These are phyloP conservation scores for Campoletis raptor DNA, from an alignment of 2,888 invertebrate genomes.

Conservation along the genomic window DNA sequence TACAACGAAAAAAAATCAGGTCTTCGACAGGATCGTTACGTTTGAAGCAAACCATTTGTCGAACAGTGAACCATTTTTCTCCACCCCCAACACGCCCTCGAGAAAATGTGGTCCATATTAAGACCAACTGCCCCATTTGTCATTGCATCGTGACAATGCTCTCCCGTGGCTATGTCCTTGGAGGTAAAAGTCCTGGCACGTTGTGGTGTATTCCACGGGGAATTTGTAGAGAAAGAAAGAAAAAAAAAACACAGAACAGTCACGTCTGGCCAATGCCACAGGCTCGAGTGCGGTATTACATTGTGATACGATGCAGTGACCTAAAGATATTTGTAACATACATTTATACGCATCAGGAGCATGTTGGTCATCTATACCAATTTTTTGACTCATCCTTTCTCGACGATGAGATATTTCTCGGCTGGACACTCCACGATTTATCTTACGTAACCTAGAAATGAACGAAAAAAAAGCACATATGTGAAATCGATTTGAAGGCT, in stretches of 20 bases:
- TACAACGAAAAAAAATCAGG: conserved; percentile 1
- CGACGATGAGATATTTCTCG: conserved; percentile 59
- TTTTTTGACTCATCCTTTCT: conserved; percentile 51
- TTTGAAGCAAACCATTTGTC: background rate
- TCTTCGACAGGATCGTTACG: background rate
- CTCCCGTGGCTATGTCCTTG: conserved; percentile 18
- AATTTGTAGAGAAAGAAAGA: conserved; percentile 26
- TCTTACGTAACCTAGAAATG: conserved; percentile 60
- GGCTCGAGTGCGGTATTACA: conserved; percentile 63
- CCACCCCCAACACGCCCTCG: conserved; percentile 3
- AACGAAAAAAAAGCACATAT: conserved; percentile 1
- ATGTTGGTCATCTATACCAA: conserved; percentile 72
- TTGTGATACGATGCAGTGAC: conserved; percentile 51
- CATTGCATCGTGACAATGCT: conserved; percentile 46
- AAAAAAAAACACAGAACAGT: conserved; percentile 31
- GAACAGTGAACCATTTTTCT: conserved; percentile 16
- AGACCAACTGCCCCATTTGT: conserved; percentile 28
- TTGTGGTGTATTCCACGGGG: conserved; percentile 37
- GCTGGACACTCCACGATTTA: conserved; percentile 60
- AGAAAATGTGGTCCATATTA: conserved; percentile 33
- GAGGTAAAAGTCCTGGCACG: conserved; percentile 35
- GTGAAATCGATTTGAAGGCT: conserved; percentile 17
- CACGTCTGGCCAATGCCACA: conserved; percentile 56
- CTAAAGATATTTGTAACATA: conserved; percentile 61
- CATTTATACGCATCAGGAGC: conserved; percentile 67